Evolutionary conservation across 2,797 vertebrate species (phyloP).

Genomic region (Muscicapa striata): DNA sequence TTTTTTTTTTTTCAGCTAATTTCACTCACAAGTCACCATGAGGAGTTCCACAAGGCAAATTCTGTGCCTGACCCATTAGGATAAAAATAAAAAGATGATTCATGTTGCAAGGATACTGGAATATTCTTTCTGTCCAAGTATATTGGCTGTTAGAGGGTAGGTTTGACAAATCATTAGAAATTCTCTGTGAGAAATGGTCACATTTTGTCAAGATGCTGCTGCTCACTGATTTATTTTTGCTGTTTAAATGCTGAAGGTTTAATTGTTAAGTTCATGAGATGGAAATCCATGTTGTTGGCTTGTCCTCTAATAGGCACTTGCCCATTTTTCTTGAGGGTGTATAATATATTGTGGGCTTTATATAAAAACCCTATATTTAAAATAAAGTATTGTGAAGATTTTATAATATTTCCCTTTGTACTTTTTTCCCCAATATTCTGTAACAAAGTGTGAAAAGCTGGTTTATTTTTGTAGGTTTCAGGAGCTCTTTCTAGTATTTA

Average conservation of each 20-base stretch:
- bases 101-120: not conserved
- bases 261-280: not conserved
- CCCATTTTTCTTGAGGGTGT: not conserved
- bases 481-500: not conserved
- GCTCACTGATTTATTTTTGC: not conserved
- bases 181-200: not conserved
- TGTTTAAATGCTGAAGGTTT: not conserved
- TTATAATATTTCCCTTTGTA: not conserved
- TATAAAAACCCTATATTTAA: not conserved
- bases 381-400: not conserved
- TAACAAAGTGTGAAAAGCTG: not conserved
- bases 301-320: not conserved
- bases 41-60: not conserved
- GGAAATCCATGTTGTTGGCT: not conserved
- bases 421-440: not conserved
- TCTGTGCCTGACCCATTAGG: not conserved
- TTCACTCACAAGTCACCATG: not conserved
- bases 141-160: not conserved
- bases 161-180: not conserved
- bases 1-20: not conserved
- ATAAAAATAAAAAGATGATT: not conserved
- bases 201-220: not conserved
- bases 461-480: not conserved
- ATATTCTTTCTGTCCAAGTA: not conserved
- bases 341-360: not conserved